A percentile compares a stretch with the other conserved stretches of the same genome.
Evolutionary conservation across 2,888 invertebrate genomes (phyloP).

Genomic region (Hypolimnas misippus): DNA sequence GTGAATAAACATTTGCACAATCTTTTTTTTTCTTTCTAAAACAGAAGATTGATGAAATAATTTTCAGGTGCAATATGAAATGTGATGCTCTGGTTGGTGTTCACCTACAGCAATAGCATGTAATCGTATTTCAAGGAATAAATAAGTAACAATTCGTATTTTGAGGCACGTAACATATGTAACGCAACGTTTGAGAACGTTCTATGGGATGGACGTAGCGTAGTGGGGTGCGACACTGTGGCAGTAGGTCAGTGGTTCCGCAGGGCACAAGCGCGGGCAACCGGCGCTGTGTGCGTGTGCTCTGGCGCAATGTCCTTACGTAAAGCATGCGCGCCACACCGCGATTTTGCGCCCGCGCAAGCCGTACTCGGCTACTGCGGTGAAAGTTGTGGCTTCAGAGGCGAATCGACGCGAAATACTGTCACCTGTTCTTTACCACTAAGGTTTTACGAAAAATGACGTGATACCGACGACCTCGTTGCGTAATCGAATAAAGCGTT

Average conservation of each 20-base stretch:
- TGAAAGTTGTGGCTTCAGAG: conserved; percentile 72
- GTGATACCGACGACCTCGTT: conserved; percentile 36
- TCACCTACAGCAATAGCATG: conserved; percentile 36
- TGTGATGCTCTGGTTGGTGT: conserved; percentile 41
- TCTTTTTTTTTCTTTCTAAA: conserved; percentile 20
- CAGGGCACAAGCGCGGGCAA: conserved; percentile 68
- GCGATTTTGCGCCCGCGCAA: conserved; percentile 52
- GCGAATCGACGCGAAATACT: conserved; percentile 40
- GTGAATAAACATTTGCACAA: conserved; percentile 23
- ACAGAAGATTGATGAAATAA: conserved; percentile 20
- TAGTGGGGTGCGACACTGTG: conserved; percentile 65
- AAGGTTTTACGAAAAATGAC: conserved; percentile 39
- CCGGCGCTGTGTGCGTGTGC: conserved; percentile 35
- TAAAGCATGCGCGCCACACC: conserved; percentile 65
- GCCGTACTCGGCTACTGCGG: conserved; percentile 45
- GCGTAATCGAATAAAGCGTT: conserved; percentile 26
- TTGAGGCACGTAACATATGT: conserved; percentile 47
- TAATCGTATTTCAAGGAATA: conserved; percentile 29
- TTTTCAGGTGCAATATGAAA: conserved; percentile 28
- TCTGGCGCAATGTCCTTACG: conserved; percentile 81
- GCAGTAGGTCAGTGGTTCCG: conserved; percentile 81
- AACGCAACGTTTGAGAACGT: conserved; percentile 60
- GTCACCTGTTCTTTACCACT: conserved; percentile 43
- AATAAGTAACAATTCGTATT: conserved; percentile 36
- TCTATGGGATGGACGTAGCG: conserved; percentile 56